Evolutionary conservation across 2,888 invertebrate species (phyloP).

Genomic region (Calliopum simillimum): DNA sequence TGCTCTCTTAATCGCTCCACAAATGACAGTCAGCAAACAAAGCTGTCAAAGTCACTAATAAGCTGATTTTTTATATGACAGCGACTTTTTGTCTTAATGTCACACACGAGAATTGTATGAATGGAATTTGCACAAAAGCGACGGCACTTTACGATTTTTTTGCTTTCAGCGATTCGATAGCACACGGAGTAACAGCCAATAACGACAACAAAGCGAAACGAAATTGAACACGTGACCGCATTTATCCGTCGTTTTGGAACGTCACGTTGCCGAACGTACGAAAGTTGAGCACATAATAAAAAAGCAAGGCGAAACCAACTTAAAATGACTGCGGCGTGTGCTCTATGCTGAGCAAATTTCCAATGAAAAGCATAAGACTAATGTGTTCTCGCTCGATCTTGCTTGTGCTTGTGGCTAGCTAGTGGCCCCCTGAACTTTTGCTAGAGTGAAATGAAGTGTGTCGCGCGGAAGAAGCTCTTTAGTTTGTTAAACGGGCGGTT

Average conservation of each 20-base stretch:
- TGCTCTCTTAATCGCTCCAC: constrained; percentile 1
- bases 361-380: constrained; percentile 21
- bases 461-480: too few relatives aligned
- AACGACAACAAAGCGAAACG: background rate
- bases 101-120: background rate
- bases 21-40: background rate
- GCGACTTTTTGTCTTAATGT: background rate
- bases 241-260: constrained; percentile 29
- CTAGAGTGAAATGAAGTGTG: too few relatives aligned
- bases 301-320: constrained; percentile 5
- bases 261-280: constrained; percentile 50
- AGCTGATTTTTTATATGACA: constrained; percentile 3
- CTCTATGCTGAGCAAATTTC: constrained; percentile 5
- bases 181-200: too few relatives aligned
- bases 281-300: constrained; percentile 52
- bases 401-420: background rate
- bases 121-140: constrained; percentile 21
- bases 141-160: constrained; percentile 27
- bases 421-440: too few relatives aligned
- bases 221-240: constrained; percentile 19
- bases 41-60: constrained; percentile 25
- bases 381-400: background rate
- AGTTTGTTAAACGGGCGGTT: too few relatives aligned
- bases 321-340: too few relatives aligned
- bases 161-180: background rate